Evolutionary conservation across 2,113 vertebrate genomes (phyloP), one percentile per base, ranked within the genome.

Genomic region (Syngnathus scovelli): DNA sequence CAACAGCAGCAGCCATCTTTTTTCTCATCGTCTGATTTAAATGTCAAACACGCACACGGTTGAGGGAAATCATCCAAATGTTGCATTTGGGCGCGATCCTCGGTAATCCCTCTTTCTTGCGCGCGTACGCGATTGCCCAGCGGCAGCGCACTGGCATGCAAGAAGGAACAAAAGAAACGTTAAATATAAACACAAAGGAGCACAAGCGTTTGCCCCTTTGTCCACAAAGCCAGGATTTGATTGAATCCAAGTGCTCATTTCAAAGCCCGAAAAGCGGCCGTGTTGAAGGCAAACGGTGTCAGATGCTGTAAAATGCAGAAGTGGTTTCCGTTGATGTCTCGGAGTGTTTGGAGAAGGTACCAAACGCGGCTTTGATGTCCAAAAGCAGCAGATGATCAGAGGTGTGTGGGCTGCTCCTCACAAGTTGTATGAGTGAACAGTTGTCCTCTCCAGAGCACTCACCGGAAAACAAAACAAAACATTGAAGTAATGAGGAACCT

Each of bases 11-110:
- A 61, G 49, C 66, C 39, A 18, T 43, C 33, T 41, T 21, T 15
- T 41, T 59, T 56, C n/a, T 64, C 41, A n/a, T 21, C 55, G 36
- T 75, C 66, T 55, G 67, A 76, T 75, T 75, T 68, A 77, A 79
- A 81, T 81, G 81, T 79, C 81, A 83, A 56, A 37, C 44, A 49
- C 46, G 2, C 49, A 9, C 49, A 63, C 41, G 0, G 16, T 61
- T 54, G 56, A 36, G 10, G 52, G 61, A 46, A 80, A 76, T 70
- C 23, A 69, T 7, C 66, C 68, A 78, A 79, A 77, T 85, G 81
- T 75, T 63, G 69, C 16, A 2, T 76, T 83, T 18, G 0, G 73
- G 80, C 81, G 73, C 71, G 77, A 85, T 85, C 75, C 67, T 63
- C 49, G 61, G 74, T 75, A 72, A 51, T 71, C 69, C 75, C 75